phyloP scores from a whole-genome alignment of 2,888 invertebrate genomes.

The Ichneumoninae sp. region DNA sequence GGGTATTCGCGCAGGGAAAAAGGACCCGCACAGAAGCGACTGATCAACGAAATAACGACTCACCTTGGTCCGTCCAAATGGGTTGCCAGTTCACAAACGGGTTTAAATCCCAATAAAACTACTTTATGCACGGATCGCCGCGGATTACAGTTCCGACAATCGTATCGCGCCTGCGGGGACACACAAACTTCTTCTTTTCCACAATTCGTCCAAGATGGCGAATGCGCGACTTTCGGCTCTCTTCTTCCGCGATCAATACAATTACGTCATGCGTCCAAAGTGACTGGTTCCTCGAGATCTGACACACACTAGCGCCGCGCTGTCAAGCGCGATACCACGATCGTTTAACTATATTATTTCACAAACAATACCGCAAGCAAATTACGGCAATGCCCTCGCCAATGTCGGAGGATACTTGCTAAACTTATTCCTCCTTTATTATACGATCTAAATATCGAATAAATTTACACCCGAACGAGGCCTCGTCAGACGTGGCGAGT shows the following conservation, averaged over 20 bases:
- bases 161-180: constrained; percentile 69
- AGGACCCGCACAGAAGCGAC: constrained; percentile 83
- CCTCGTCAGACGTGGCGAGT: constrained; percentile 72
- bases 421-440: background rate
- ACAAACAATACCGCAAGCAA: background rate
- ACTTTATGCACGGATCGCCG: constrained; percentile 82
- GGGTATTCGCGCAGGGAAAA: constrained; percentile 75
- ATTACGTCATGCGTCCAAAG: constrained; percentile 84
- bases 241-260: constrained; percentile 83
- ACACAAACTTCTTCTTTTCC: constrained; percentile 78
- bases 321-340: constrained; percentile 55
- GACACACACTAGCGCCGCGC: constrained; percentile 61
- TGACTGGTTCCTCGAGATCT: constrained; percentile 75
- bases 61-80: constrained; percentile 94
- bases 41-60: constrained; percentile 85
- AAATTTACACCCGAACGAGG: constrained; percentile 49
- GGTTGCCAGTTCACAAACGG: constrained; percentile 88
- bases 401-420: constrained; percentile 1
- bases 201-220: constrained; percentile 85
- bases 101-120: constrained; percentile 84
- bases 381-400: background rate
- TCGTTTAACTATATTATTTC: background rate
- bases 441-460: constrained; percentile 43
- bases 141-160: constrained; percentile 80
- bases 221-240: constrained; percentile 83